Percentiles rank a stretch among this genome's conserved stretches.
phyloP scores from a whole-genome alignment of 2,113 vertebrate species.

The Phyllostomus hastatus region DNA sequence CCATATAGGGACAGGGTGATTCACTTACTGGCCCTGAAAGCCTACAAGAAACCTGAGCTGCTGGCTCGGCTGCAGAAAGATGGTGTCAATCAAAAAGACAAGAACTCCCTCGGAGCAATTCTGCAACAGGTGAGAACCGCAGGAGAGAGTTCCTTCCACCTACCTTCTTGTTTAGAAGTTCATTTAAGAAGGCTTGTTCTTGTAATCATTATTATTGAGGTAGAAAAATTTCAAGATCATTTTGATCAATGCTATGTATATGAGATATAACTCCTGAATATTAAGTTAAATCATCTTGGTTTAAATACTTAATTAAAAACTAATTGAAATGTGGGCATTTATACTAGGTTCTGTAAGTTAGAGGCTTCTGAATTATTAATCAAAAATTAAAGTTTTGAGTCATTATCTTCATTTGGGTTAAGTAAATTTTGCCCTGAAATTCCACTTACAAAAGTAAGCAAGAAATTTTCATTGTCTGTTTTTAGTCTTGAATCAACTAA shows the following conservation, averaged over 20 bases:
- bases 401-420: constrained; percentile 8
- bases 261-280: constrained; percentile 23
- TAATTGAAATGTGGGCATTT: constrained; percentile 1
- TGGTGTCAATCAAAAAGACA: constrained; percentile 92
- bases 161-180: background rate
- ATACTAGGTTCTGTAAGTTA: background rate
- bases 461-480: background rate
- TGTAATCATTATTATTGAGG: background rate
- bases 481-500: constrained; percentile 1
- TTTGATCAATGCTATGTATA: background rate
- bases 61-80: constrained; percentile 90
- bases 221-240: constrained; percentile 1
- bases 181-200: background rate
- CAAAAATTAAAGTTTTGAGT: background rate
- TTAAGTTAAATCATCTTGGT: background rate
- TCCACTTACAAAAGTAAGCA: background rate
- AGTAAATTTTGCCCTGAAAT: constrained; percentile 45
- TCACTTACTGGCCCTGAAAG: constrained; percentile 90
- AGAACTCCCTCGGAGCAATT: constrained; percentile 80
- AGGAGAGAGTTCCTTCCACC: background rate
- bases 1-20: constrained; percentile 91
- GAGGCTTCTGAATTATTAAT: background rate
- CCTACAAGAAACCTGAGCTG: constrained; percentile 95
- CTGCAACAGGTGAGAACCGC: constrained; percentile 82
- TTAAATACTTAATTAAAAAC: constrained; percentile 28